Evolutionary conservation across 1,140 invertebrate genomes (phyloP).

Genomic region (Ostrea edulis): DNA sequence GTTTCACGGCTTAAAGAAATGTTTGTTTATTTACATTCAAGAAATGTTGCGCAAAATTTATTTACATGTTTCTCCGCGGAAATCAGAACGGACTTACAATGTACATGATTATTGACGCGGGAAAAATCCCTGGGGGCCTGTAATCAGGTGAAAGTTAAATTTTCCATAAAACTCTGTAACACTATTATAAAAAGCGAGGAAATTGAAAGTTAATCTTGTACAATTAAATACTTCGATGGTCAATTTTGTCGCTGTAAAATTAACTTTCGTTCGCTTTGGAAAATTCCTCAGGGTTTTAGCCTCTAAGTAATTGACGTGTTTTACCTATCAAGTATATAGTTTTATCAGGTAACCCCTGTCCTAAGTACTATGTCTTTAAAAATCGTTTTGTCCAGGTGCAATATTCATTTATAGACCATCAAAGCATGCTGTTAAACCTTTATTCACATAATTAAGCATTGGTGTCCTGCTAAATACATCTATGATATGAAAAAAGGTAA

Average conservation of each 20-base stretch:
- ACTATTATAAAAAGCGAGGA: conserved; percentile 36
- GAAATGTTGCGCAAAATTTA: conserved; percentile 29
- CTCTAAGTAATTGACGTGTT: neutral
- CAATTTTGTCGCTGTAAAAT: conserved; percentile 40
- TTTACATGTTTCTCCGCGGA: conserved; percentile 22
- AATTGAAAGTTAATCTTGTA: conserved; percentile 21
- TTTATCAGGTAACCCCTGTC: conserved; percentile 28
- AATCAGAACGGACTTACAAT: neutral
- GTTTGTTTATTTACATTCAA: conserved; percentile 37
- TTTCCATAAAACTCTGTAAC: conserved; percentile 40
- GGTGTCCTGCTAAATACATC: conserved; percentile 38
- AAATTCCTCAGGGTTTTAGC: neutral
- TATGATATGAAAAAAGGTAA: neutral
- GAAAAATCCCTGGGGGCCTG: conserved; percentile 8
- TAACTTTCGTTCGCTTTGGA: conserved; percentile 21
- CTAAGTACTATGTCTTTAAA: conserved; percentile 29
- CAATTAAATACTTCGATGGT: conserved; percentile 9
- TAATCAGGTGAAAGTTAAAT: conserved; percentile 32
- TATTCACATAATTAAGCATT: conserved; percentile 43
- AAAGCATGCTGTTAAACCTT: conserved; percentile 36
- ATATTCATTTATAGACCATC: conserved; percentile 41
- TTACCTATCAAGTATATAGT: conserved; percentile 11
- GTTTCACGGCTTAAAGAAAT: conserved; percentile 1
- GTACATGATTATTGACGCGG: neutral
- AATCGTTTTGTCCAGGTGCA: conserved; percentile 39